Evolutionary conservation across 2,797 vertebrate species (phyloP), one percentile per base, ranked within the genome.

Genomic region (Cyclopterus lumpus): DNA sequence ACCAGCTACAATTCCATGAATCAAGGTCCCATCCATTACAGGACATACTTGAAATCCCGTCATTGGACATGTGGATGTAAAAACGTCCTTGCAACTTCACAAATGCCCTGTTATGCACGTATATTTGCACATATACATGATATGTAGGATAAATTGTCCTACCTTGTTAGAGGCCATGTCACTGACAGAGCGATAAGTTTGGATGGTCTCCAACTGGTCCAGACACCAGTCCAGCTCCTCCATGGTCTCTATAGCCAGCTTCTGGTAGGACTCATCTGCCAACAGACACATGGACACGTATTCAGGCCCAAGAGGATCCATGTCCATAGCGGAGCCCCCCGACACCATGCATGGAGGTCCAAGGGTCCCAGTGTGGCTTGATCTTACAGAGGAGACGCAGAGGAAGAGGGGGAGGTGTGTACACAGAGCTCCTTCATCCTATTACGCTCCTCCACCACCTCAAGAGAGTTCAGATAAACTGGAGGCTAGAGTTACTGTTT

Each of bases 151-250:
- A 8, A 48, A 71, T n/a, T 9, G 10, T 58, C 96, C 93, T 95
- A 99, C 98, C 97, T 99, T 99, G 88, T 97, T 98, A 28, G 98
- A 99, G 79, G 98, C 97, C 98, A 99, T 99, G 95, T 99, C 97
- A 15, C 98, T 99, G 94, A 99, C 98, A 3, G 98, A 99, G 84
- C 97, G 96, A 93, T 99, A 98, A 20, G 97, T 99, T 94, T 99
- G 98, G 84, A 99, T 98, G 81, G 98, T 98, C 93, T 99, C 97
- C 91, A 99, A 92, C 94, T 99, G 98, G 92, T 99, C 97, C 92
- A 99, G 93, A 93, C 97, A 99, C 98, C 98, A 99, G 96, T 99
- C 97, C 88, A 99, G 92, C 89, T 99, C 98, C 88, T 99, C 97
- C 95, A 99, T 95, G 42, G 97, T 99, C 89, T 99, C 97, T 96